Base-by-base conservation (phyloP, 2,888 invertebrate species). In the Pemphredon lugubris region DNA sequence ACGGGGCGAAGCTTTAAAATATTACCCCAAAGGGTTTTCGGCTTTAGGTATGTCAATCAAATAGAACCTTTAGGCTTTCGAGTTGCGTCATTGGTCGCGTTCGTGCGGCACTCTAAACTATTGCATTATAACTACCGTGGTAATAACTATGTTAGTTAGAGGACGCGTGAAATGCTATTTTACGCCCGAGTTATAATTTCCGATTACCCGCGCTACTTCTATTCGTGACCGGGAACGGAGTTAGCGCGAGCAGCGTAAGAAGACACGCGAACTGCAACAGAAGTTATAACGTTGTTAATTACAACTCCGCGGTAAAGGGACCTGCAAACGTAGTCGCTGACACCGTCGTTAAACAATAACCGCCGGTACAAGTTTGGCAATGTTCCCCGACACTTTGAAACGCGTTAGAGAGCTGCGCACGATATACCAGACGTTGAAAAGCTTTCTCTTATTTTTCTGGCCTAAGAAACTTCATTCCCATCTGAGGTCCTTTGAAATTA, bases 31-130 rank as follows among this genome's bases (percentile, higher is more conserved):
- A n/a, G n/a, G n/a, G n/a, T n/a, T n/a, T n/a, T n/a, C n/a, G n/a
- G n/a, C n/a, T n/a, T n/a, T n/a, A n/a, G n/a, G 4, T 45, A 14
- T 58, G 68, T 45, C 65, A 57, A 65, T 65, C 65, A 53, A 68
- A 65, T 40, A 44, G 40, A 65, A 58, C 40, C 40, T 48, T 42
- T 40, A 44, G 65, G 34, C 44, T 59, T 30, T 59, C 66, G 23
- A 23, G 42, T 42, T n/a, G n/a, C n/a, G n/a, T n/a, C n/a, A n/a
- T n/a, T n/a, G n/a, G n/a, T n/a, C n/a, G n/a, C n/a, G n/a, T n/a
- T n/a, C n/a, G n/a, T n/a, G n/a, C n/a, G n/a, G n/a, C n/a, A n/a
- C n/a, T n/a, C n/a, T n/a, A n/a, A n/a, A n/a, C n/a, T n/a, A n/a
- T n/a, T 16, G 18, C 16, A 26, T 26, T 3, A 26, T 26, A 26